Base-by-base conservation (phyloP, 2,113 vertebrate genomes). In the Tautogolabrus adspersus region DNA sequence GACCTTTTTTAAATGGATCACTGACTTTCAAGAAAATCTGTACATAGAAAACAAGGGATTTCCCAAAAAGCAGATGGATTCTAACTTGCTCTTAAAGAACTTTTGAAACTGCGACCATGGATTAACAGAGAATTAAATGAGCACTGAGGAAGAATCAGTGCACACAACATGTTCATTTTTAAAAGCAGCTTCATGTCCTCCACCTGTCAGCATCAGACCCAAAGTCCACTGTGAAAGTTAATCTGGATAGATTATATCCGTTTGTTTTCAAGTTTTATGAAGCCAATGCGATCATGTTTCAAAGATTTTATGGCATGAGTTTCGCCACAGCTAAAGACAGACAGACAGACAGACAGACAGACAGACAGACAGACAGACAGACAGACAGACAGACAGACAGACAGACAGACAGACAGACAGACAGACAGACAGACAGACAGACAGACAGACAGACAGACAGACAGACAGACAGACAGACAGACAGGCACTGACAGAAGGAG, bases 251-350 rank as follows among this genome's bases (percentile, higher is more conserved):
- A 91, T 88, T 66, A 66, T 75, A 84, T 75, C 77, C 79, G 55
- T 34, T 49, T 69, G 80, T 89, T 89, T 91, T 89, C 57, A 79
- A 72, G 59, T 86, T 92, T 91, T 85, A 87, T 82, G 82, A 71
- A 61, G 60, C 88, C 46, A 54, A 89, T 60, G 63, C 34, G 85
- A 88, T 91, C 85, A 16, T 12, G 74, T 82, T 88, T 83, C 77
- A 7, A 64, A 22, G 81, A 90, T 92, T 91, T 92, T 84, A 91
- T 34, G 77, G 74, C 57, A 37, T 19, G 52, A 67, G 82, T 49
- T 57, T 69, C 61, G 34, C 67, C 55, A 34, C 30, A 34, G 30
- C 30, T 34, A 34, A 34, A 34, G 30, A 34, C 30, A 34, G 30
- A 34, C 30, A 34, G 30, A 34, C 30, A 34, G 30, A 34, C 30